These are phyloP conservation scores for Periophthalmus magnuspinnatus DNA, from an alignment of 2,797 vertebrate genomes.

Conservation along the genomic window DNA sequence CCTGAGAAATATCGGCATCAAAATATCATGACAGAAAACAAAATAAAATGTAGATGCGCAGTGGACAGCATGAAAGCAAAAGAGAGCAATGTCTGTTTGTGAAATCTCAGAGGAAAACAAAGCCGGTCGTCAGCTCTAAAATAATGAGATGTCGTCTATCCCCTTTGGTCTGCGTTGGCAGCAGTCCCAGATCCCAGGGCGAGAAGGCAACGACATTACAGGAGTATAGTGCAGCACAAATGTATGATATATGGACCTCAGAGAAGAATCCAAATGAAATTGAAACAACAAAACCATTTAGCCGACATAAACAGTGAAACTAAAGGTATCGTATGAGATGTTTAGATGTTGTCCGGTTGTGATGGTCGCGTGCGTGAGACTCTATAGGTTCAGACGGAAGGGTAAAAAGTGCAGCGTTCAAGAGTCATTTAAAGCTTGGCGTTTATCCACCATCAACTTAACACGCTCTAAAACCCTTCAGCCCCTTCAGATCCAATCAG, in stretches of 20 bases:
- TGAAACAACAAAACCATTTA: conserved; percentile 18
- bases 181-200: conserved; percentile 52
- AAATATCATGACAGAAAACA: background rate
- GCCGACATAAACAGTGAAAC: conserved; percentile 22
- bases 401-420: conserved; percentile 15
- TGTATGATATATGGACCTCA: conserved; percentile 46
- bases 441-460: conserved; percentile 38
- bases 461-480: conserved; percentile 34
- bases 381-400: conserved; percentile 32
- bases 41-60: conserved; percentile 4
- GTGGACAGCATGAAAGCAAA: conserved; percentile 3
- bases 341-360: conserved; percentile 45
- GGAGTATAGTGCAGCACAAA: conserved; percentile 58
- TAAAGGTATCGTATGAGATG: conserved; percentile 54
- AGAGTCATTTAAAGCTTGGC: conserved; percentile 23
- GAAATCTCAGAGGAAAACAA: conserved; percentile 59
- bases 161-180: conserved; percentile 54
- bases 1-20: background rate
- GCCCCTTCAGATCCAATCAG: conserved; percentile 50
- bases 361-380: conserved; percentile 38
- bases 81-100: conserved; percentile 48
- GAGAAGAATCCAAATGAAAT: conserved; percentile 40
- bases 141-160: conserved; percentile 59
- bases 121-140: conserved; percentile 67
- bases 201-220: conserved; percentile 57